phyloP scores from a whole-genome alignment of 2,113 vertebrate species.

The Rhadina sibilatrix region DNA sequence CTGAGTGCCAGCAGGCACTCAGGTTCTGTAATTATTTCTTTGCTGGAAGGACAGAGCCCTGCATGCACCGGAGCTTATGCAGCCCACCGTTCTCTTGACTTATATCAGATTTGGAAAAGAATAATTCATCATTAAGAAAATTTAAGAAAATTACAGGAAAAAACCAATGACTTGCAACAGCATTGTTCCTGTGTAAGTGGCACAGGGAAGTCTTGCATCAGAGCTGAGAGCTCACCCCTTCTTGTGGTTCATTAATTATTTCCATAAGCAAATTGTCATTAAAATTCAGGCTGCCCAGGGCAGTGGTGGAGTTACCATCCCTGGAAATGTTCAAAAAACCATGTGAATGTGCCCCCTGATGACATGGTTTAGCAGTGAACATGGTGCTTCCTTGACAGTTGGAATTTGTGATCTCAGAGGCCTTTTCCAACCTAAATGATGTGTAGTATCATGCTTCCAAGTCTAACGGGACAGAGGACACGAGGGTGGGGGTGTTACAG shows the following conservation, averaged over 20 bases:
- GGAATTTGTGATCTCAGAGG: background rate
- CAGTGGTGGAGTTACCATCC: background rate
- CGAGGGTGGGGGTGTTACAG: background rate
- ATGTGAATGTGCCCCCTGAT: background rate
- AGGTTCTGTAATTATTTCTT: background rate
- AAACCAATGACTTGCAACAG: background rate
- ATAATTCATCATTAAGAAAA: background rate
- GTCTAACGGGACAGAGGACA: background rate
- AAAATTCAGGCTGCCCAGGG: background rate
- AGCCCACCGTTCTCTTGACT: background rate
- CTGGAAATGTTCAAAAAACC: background rate
- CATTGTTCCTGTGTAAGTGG: background rate
- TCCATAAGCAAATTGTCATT: background rate
- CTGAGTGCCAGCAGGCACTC: background rate
- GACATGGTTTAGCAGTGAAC: background rate
- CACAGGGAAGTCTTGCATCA: background rate
- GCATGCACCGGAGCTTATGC: background rate
- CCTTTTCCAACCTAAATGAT: background rate
- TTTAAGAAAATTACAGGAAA: background rate
- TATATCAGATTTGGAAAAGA: background rate
- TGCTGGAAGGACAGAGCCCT: background rate
- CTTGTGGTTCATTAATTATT: background rate
- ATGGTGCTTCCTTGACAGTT: accelerated
- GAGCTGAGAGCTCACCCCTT: background rate
- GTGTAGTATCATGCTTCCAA: accelerated